Evolutionary conservation across 2,888 invertebrate genomes (phyloP), one percentile per base, ranked within the genome.

Genomic region (Drosophila putrida): DNA sequence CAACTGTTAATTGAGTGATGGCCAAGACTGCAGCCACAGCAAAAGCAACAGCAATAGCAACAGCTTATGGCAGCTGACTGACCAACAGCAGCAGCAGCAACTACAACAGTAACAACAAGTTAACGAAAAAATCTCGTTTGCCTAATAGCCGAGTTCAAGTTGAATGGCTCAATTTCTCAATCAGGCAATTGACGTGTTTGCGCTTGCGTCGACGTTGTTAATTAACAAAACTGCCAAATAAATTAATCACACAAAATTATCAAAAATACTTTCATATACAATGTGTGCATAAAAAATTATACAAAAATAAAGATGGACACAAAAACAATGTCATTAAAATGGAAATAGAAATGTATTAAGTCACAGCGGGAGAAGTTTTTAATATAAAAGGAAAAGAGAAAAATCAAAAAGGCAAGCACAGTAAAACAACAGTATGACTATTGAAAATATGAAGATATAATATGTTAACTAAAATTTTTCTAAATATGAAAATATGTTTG

Each of bases 111-210:
- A n/a, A 10, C 50, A 53, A 33, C 65, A 51, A 55, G 71, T 57
- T 35, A 25, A 27, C 54, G 50, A 13, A 58, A 75, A 88, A 90
- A 90, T 89, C 90, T 90, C 75, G 90, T 83, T 90, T 90, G 86
- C 88, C 90, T 81, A 90, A 85, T 90, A 90, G 84, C 90, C 90
- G 90, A 90, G 90, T 90, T 90, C 90, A 91, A 89, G 88, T 89
- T 90, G 87, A 90, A 89, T 86, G 90, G 72, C 76, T 84, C 89
- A 89, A 88, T 82, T 74, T 88, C 74, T 82, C 89, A 88, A 88
- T 83, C 69, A 62, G 72, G 47, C 83, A 80, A 81, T 81, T 75
- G 79, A 60, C 65, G 66, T 74, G 62, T 64, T 75, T 75, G 82
- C 65, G 75, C 64, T 72, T 76, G 66, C 67, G 74, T 79, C 69